A percentile compares a stretch with the other conserved stretches of the same genome.
phyloP scores from a whole-genome alignment of 92 coral and sea anemone species.

The Epizoanthus scotinus region DNA sequence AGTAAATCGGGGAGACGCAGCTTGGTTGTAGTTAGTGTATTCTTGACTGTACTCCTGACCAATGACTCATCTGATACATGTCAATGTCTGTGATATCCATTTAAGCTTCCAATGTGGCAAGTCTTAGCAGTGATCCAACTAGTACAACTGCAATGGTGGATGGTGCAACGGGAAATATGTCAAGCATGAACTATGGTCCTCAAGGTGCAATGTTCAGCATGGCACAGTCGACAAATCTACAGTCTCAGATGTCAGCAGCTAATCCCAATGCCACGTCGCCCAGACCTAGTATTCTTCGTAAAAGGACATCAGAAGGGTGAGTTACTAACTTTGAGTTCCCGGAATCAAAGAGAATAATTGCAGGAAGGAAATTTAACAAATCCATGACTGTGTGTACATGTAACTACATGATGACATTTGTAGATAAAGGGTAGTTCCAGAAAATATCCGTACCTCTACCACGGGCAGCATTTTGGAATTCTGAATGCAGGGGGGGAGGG shows the following conservation, averaged over 20 bases:
- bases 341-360: no score
- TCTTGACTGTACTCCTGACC: no score
- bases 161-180: slow-evolving; percentile 11
- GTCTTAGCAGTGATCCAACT: slow-evolving; percentile 31
- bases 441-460: no score
- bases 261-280: slow-evolving; percentile 97
- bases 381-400: no score
- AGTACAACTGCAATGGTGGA: slow-evolving; percentile 18
- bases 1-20: no score
- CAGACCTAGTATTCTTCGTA: slow-evolving; percentile 94
- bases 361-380: no score
- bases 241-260: slow-evolving; percentile 68
- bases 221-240: slow-evolving; percentile 53
- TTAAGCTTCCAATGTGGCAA: slow-evolving; percentile 31
- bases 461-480: no score
- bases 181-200: slow-evolving; percentile 25
- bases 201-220: slow-evolving; percentile 38
- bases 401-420: no score
- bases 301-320: slow-evolving; percentile 94
- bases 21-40: no score
- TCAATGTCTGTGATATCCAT: background rate
- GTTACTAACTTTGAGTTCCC: slow-evolving; percentile 20
- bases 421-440: no score
- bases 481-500: no score
- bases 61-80: background rate